A percentile compares a stretch with the other conserved stretches of the same genome.
Conservation (phyloP, 2,113 vertebrate genomes). For the Bettongia penicillata region DNA sequence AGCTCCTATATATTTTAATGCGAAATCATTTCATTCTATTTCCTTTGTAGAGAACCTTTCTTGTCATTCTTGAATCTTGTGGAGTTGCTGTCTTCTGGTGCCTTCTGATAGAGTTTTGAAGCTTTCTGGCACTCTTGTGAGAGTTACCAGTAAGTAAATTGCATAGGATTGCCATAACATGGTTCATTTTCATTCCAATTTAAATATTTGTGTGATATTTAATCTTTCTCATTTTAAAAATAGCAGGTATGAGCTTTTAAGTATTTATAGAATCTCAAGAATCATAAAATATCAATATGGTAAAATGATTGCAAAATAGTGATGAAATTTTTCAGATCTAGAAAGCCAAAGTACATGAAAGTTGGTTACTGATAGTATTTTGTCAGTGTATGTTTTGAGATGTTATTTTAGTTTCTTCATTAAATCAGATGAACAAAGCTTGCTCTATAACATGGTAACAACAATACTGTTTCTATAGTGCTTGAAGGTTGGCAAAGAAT, state of each 20-base stretch:
- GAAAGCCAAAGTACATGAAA: neutral
- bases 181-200: neutral
- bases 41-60: neutral
- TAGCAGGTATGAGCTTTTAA: too few species aligned
- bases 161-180: neutral
- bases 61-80: too few species aligned
- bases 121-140: neutral
- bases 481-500: neutral
- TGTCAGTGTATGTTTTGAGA: neutral
- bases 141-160: neutral
- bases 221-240: neutral
- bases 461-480: neutral
- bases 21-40: neutral
- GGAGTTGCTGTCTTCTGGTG: neutral
- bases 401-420: neutral
- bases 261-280: neutral
- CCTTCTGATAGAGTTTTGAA: neutral
- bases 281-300: neutral
- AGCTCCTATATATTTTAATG: neutral
- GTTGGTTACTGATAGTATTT: neutral
- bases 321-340: neutral
- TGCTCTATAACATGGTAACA: neutral
- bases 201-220: neutral
- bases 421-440: neutral
- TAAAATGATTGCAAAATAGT: neutral